phyloP scores from a whole-genome alignment of 2,113 vertebrate species.

The Edolisoma coerulescens region DNA sequence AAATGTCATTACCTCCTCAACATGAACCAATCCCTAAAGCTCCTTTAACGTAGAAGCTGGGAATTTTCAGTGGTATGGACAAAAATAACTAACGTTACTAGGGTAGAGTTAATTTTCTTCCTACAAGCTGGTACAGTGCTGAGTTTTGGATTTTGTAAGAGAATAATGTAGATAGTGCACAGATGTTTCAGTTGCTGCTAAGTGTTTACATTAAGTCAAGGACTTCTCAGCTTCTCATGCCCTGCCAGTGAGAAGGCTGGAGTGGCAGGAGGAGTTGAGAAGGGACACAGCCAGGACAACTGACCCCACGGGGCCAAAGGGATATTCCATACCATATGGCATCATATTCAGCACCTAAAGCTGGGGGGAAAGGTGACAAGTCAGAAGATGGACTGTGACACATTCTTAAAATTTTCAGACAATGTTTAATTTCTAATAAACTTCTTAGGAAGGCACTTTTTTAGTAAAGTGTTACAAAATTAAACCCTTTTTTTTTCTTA shows the following conservation, averaged over 20 bases:
- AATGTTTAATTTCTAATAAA: neutral
- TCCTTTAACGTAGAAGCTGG: neutral
- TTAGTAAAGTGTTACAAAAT: neutral
- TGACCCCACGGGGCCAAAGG: no score
- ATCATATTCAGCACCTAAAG: neutral
- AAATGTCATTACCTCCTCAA: neutral
- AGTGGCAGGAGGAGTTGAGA: neutral
- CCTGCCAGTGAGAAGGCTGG: neutral
- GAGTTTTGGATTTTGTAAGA: neutral
- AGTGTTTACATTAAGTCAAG: neutral
- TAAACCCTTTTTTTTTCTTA: neutral
- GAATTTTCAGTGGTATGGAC: neutral
- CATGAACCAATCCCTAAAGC: neutral
- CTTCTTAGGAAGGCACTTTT: neutral
- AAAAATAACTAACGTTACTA: neutral
- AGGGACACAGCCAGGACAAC: rapidly evolving
- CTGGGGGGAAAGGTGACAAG: neutral
- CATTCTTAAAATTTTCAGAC: neutral
- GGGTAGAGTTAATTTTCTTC: neutral
- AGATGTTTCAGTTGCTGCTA: neutral
- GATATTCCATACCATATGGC: neutral
- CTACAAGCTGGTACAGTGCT: neutral
- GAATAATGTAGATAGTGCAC: no score
- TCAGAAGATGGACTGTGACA: rapidly evolving
- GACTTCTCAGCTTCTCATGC: neutral